These are phyloP conservation scores for Melanotaenia nigrans DNA, from an alignment of 2,797 vertebrate genomes.

Conservation along the genomic window DNA sequence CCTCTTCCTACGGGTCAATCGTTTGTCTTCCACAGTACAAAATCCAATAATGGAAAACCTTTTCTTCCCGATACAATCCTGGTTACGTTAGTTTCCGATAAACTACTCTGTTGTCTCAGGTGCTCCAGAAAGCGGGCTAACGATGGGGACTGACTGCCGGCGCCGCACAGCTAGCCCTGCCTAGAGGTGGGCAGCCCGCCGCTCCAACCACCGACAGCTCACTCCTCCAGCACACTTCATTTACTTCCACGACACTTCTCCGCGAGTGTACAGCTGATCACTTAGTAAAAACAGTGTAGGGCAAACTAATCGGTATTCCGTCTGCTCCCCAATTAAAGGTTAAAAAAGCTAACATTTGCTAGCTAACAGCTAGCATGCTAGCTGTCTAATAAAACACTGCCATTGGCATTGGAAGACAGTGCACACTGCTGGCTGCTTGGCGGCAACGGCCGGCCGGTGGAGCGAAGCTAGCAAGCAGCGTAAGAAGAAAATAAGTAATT, in stretches of 20 bases:
- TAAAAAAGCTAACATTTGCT: slow-evolving; percentile 62
- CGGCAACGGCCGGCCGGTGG: slow-evolving; percentile 35
- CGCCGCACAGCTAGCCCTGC: slow-evolving; percentile 65
- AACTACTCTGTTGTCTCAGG: slow-evolving; percentile 39
- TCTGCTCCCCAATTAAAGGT: slow-evolving; percentile 37
- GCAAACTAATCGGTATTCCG: not conserved
- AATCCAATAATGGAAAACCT: slow-evolving; percentile 46
- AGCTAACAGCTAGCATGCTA: slow-evolving; percentile 75
- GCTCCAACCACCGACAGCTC: slow-evolving; percentile 52
- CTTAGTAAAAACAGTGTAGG: not conserved
- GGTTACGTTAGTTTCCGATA: slow-evolving; percentile 29
- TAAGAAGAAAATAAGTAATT: slow-evolving; percentile 28
- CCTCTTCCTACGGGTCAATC: slow-evolving; percentile 78
- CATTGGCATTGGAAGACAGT: slow-evolving; percentile 70
- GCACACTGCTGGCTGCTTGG: slow-evolving; percentile 47
- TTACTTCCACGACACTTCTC: slow-evolving; percentile 7
- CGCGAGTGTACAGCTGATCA: not conserved
- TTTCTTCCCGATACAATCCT: slow-evolving; percentile 37
- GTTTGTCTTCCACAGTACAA: slow-evolving; percentile 71
- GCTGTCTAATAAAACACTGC: slow-evolving; percentile 74
- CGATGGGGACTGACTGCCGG: slow-evolving; percentile 57
- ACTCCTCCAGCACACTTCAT: slow-evolving; percentile 17
- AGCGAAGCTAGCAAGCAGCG: slow-evolving; percentile 25
- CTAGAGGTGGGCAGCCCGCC: slow-evolving; percentile 66
- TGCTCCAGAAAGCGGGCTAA: slow-evolving; percentile 36